Percentiles rank a stretch among this genome's conserved stretches.
These are phyloP conservation scores for Drosophila paramelanica DNA, from an alignment of 2,888 invertebrate species.

Conservation along the genomic window DNA sequence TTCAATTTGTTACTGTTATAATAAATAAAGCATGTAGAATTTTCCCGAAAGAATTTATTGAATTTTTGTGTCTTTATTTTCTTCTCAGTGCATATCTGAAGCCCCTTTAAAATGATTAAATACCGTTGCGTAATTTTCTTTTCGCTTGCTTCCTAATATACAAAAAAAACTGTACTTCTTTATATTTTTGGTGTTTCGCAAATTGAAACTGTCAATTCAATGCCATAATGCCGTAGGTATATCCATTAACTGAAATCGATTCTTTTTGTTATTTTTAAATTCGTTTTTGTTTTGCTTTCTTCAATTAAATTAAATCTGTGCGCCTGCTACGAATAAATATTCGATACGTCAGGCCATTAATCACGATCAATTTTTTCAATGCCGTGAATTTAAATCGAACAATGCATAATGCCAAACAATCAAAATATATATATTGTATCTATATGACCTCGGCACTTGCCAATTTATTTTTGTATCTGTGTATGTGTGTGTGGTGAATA, in stretches of 20 bases:
- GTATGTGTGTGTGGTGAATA: conserved; percentile 5
- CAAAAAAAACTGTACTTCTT: neutral
- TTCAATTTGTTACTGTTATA: too few relatives aligned
- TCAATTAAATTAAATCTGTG: conserved; percentile 68
- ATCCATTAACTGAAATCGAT: conserved; percentile 60
- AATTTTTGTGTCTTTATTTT: neutral
- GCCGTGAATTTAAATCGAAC: conserved; percentile 53
- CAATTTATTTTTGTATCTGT: conserved; percentile 10
- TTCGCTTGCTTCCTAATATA: neutral
- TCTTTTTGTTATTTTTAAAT: conserved; percentile 36
- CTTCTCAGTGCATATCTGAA: neutral
- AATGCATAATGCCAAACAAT: conserved; percentile 49
- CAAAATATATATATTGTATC: conserved; percentile 35
- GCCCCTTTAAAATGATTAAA: neutral
- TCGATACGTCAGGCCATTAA: conserved; percentile 57
- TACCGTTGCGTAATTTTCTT: neutral
- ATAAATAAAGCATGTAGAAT: too few relatives aligned
- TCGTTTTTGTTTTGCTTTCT: conserved; percentile 12
- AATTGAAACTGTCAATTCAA: conserved; percentile 2
- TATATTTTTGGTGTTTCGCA: neutral
- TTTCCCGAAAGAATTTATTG: too few relatives aligned
- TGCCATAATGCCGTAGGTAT: conserved; percentile 22
- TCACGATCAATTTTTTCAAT: conserved; percentile 47
- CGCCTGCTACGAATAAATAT: conserved; percentile 29
- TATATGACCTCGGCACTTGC: conserved; percentile 34